A percentile compares a stretch with the other conserved stretches of the same genome.
These are phyloP conservation scores for Apodemia zela DNA, from an alignment of 2,888 invertebrate genomes.

Conservation along the genomic window DNA sequence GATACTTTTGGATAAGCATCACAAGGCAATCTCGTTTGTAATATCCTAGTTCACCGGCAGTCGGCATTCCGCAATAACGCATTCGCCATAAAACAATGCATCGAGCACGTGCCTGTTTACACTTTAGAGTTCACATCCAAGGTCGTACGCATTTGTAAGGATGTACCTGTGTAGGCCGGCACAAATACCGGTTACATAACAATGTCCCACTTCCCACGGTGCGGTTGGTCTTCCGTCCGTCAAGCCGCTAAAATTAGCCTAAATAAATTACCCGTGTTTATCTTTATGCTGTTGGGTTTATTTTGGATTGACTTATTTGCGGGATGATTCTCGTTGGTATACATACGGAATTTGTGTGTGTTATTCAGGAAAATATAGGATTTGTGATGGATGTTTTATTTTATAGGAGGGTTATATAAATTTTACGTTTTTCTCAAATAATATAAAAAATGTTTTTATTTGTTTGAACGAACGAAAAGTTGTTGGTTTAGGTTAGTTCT, in stretches of 20 bases:
- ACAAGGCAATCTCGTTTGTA: background rate
- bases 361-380: background rate
- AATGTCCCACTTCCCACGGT: constrained; percentile 75
- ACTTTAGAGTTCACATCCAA: constrained; percentile 78
- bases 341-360: background rate
- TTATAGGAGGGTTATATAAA: too few species aligned
- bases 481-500: too few species aligned
- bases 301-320: constrained; percentile 19
- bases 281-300: constrained; percentile 23
- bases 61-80: constrained; percentile 47
- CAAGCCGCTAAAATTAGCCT: constrained; percentile 53
- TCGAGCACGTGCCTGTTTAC: constrained; percentile 76
- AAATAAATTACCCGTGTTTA: constrained; percentile 22
- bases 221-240: constrained; percentile 56
- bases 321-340: background rate
- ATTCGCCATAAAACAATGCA: constrained; percentile 77
- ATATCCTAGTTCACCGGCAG: background rate
- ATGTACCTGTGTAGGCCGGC: constrained; percentile 74
- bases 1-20: background rate
- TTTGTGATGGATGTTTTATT: too few species aligned
- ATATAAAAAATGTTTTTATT: too few species aligned
- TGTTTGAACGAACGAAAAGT: too few species aligned
- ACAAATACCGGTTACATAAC: constrained; percentile 77
- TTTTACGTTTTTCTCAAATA: too few species aligned
- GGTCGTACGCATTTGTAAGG: constrained; percentile 80